Conservation (phyloP, 2,113 vertebrate species). For the Plecotus auritus region DNA sequence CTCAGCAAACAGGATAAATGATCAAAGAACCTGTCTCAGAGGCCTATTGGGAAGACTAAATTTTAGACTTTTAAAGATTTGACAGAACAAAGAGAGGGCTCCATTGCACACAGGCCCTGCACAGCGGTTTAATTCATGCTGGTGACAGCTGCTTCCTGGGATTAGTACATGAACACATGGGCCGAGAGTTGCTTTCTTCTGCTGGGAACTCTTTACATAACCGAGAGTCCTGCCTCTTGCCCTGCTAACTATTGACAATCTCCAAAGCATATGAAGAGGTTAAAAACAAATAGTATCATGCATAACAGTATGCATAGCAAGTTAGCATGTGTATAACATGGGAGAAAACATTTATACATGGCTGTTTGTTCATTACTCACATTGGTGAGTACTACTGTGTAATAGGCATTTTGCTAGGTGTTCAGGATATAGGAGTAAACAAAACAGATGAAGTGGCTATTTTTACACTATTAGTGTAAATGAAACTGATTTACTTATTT, state of each 20-base stretch:
- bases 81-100: slow-evolving; percentile 1
- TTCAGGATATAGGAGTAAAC: background rate
- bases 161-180: background rate
- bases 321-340: background rate
- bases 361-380: background rate
- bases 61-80: background rate
- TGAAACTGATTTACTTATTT: slow-evolving; percentile 12
- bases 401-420: background rate
- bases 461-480: background rate
- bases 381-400: background rate
- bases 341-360: background rate
- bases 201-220: slow-evolving; percentile 3
- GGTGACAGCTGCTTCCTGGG: background rate
- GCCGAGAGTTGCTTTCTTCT: slow-evolving; percentile 1
- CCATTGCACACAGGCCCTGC: background rate
- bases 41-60: background rate
- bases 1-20: too few relatives aligned
- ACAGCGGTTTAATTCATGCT: slow-evolving; percentile 7
- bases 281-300: background rate
- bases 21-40: background rate
- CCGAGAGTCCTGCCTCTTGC: background rate
- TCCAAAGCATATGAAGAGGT: background rate
- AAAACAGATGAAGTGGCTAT: background rate
- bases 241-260: fast-evolving
- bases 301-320: background rate